Base-by-base conservation (phyloP, 2,113 vertebrate genomes). In the Calidris pugnax region DNA sequence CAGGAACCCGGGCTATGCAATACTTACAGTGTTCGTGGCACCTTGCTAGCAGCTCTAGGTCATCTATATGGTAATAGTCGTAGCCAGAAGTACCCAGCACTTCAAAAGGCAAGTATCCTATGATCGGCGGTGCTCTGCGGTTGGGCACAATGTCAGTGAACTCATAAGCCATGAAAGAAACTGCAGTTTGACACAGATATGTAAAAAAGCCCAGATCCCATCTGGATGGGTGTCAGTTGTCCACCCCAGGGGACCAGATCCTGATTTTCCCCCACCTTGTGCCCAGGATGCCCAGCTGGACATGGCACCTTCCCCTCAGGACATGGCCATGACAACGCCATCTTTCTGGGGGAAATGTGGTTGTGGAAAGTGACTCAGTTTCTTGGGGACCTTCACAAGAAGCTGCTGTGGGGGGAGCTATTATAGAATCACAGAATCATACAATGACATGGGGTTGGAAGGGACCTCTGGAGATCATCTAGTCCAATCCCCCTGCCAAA, bases 71-170 rank as follows among this genome's bases (percentile, higher is more conserved):
- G 95, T 98, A 98, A 94, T 98, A 98, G 96, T 98, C 98, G 4
- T 98, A 98, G 80, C 98, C 98, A 32, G 98, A 98, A 89, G 98
- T 98, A 37, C 98, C 98, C 85, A 98, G 97, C 75, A 98, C 98
- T 98, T 98, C 98, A 78, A 98, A 98, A 97, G 98, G 98, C 97
- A 98, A 97, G 95, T 98, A 98, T 85, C 98, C 98, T 87, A 98
- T 98, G 94, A 98, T 98, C 0, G 98, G 98, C 13, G 98, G 98
- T 17, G 98, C 98, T 96, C 98, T 98, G 97, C 5, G 1, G 78
- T 53, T 45, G 55, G 87, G 85, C 50, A 93, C 76, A 41, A 56
- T 9, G 33, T 1, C 18, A 32, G 53, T 32, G 28, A 94, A 76
- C 53, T 85, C 72, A 51, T 77, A 45, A 77, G 67, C 66, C 78